Evolutionary conservation across 2,888 invertebrate genomes (phyloP).

Genomic region (Erannis defoliaria): DNA sequence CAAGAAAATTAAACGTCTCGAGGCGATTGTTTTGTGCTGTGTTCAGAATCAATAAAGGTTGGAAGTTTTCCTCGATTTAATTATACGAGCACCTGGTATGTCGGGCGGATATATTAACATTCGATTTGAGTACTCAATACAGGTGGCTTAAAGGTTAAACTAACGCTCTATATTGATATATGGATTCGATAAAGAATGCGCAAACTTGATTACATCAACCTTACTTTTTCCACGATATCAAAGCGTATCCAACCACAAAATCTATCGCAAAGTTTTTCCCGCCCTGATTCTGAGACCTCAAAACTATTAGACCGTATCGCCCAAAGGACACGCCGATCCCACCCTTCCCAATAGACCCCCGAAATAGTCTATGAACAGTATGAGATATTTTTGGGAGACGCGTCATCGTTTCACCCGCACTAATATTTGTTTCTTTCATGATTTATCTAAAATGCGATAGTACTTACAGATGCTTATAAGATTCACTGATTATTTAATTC

Average conservation of each 20-base stretch:
- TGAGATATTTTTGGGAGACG: conserved; percentile 14
- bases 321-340: conserved; percentile 40
- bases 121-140: conserved; percentile 8
- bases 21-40: conserved; percentile 43
- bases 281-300: conserved; percentile 48
- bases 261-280: conserved; percentile 44
- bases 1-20: conserved; percentile 40
- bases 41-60: conserved; percentile 33
- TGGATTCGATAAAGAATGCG: conserved; percentile 31
- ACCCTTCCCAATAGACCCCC: conserved; percentile 39
- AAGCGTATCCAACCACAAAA: conserved; percentile 45
- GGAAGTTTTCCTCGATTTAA: conserved; percentile 24
- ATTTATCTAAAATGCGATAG: not conserved
- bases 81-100: conserved; percentile 20
- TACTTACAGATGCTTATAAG: too few relatives aligned
- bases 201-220: conserved; percentile 29
- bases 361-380: conserved; percentile 23
- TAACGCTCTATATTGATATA: conserved; percentile 30
- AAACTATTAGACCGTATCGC: conserved; percentile 47
- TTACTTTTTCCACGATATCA: conserved; percentile 34
- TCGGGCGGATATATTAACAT: conserved; percentile 5
- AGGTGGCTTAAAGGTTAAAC: conserved; percentile 30
- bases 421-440: not conserved
- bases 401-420: conserved; percentile 14
- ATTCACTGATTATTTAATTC: too few relatives aligned